Conservation (phyloP, 2,113 vertebrate species). For the Microtus montanus region DNA sequence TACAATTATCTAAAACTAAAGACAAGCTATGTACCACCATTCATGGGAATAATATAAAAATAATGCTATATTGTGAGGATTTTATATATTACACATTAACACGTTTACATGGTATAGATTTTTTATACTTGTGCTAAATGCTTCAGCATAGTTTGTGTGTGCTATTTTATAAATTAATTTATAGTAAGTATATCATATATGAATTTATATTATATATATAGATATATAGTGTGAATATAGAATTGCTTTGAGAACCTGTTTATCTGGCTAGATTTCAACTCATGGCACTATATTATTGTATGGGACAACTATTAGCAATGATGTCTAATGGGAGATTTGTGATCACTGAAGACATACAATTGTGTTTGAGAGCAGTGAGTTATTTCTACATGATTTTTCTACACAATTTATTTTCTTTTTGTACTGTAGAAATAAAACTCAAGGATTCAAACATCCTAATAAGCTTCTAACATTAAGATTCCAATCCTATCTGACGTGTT, state of each 20-base stretch:
- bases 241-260: not conserved
- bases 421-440: not conserved
- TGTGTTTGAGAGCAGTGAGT: not conserved
- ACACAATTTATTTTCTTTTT: not conserved
- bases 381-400: not conserved
- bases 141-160: not conserved
- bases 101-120: not conserved
- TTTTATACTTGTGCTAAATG: not conserved
- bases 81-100: not conserved
- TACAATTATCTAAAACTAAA: not conserved
- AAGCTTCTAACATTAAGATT: not conserved
- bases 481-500: too few relatives aligned
- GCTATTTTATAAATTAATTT: not conserved
- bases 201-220: not conserved
- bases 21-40: not conserved
- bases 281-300: not conserved
- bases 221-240: not conserved
- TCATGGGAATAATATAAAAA: not conserved
- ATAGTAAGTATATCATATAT: not conserved
- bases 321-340: not conserved
- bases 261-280: not conserved
- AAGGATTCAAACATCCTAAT: not conserved
- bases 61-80: not conserved
- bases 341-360: not conserved
- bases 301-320: not conserved